Evolutionary conservation across 2,113 vertebrate genomes (phyloP).

Genomic region (Trogon surrucura): DNA sequence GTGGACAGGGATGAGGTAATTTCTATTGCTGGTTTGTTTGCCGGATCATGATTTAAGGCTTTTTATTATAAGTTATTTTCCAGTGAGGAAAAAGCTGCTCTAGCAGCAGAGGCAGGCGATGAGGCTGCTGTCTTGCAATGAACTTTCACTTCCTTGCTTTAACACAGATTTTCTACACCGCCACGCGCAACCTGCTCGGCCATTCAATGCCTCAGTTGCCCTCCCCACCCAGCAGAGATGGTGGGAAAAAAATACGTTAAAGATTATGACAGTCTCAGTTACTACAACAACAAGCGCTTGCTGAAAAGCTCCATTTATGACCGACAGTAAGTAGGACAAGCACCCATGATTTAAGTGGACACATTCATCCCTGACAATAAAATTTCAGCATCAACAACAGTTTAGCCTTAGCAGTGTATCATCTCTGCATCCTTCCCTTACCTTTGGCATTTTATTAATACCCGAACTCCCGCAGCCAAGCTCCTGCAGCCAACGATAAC

Average conservation of each 20-base stretch:
- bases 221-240: background rate
- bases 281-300: background rate
- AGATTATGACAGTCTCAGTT: background rate
- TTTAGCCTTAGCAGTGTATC: background rate
- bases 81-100: background rate
- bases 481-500: background rate
- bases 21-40: background rate
- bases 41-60: background rate
- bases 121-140: background rate
- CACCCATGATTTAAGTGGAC: background rate
- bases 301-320: background rate
- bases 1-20: background rate
- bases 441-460: background rate
- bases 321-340: accelerated
- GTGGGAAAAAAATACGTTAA: background rate
- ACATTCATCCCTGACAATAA: background rate
- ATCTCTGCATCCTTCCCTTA: background rate
- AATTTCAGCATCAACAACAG: background rate
- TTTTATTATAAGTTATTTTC: background rate
- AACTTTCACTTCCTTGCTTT: background rate
- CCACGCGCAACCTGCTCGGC: background rate
- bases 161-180: background rate
- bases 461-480: background rate
- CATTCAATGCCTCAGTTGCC: background rate
- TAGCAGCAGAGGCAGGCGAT: background rate